Evolutionary conservation across 2,113 vertebrate genomes (phyloP).

Genomic region (Poeciliopsis occidentalis): DNA sequence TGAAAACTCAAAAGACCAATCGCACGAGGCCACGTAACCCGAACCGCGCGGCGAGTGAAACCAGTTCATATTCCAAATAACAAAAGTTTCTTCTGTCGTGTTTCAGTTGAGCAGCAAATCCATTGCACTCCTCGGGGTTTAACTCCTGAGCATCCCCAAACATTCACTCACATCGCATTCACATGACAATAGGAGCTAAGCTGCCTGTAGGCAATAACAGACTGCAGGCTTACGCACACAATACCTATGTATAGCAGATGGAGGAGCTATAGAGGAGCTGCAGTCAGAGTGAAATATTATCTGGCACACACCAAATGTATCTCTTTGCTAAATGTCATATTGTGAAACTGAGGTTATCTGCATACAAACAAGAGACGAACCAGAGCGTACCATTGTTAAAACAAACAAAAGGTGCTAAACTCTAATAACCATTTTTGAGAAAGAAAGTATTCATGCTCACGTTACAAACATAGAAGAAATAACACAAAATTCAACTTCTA

Average conservation of each 20-base stretch:
- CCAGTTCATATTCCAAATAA: slow-evolving; percentile 13
- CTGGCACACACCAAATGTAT: slow-evolving; percentile 13
- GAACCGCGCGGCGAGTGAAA: slow-evolving; percentile 11
- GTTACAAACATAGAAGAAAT: slow-evolving; percentile 17
- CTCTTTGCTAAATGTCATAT: slow-evolving; percentile 9
- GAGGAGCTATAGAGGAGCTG: slow-evolving; percentile 33
- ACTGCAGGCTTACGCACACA: slow-evolving; percentile 51
- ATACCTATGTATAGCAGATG: slow-evolving; percentile 61
- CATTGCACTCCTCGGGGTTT: slow-evolving; percentile 51
- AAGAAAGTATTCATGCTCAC: not conserved
- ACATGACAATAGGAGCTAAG: slow-evolving; percentile 67
- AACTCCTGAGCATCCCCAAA: slow-evolving; percentile 51
- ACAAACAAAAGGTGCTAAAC: not conserved
- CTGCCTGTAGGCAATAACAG: slow-evolving; percentile 64
- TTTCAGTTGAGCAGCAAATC: slow-evolving; percentile 49
- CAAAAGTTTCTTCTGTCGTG: slow-evolving; percentile 29
- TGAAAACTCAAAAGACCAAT: slow-evolving; percentile 22
- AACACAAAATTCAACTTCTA: not conserved
- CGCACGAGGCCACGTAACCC: slow-evolving; percentile 6
- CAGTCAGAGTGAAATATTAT: slow-evolving; percentile 27
- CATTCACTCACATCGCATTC: slow-evolving; percentile 57
- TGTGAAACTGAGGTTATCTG: not conserved
- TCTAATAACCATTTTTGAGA: too few relatives aligned
- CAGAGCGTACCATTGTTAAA: slow-evolving; percentile 8
- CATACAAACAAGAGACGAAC: slow-evolving; percentile 11